Evolutionary conservation across 23 tunicate species (phyloP).

Genomic region (Clavelina lepadiformis): DNA sequence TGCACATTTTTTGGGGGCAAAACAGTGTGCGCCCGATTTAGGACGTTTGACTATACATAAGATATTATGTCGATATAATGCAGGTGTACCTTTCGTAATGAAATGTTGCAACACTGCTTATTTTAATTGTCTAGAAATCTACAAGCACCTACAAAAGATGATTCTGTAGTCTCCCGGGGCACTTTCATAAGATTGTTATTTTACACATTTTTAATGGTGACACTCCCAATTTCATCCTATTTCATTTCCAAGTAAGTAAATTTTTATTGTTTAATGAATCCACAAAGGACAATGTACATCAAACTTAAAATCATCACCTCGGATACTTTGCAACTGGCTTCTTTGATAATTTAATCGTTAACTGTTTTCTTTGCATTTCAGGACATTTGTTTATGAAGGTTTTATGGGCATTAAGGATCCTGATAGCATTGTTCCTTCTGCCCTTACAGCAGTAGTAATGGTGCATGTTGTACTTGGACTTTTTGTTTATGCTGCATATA

Average conservation of each 20-base stretch:
- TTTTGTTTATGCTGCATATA: constrained; percentile 79
- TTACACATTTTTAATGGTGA: constrained; percentile 74
- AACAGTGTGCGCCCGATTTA: too few species aligned
- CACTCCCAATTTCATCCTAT: constrained; percentile 77
- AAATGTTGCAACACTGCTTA: too few species aligned
- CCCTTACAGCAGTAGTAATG: constrained; percentile 69
- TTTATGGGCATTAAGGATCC: constrained; percentile 22
- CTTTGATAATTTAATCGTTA: background rate
- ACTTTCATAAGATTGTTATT: constrained; percentile 33
- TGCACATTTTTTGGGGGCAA: too few species aligned
- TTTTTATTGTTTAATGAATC: too few species aligned
- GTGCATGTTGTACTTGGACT: constrained; percentile 70
- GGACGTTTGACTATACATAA: too few species aligned
- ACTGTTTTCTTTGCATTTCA: constrained; percentile 11
- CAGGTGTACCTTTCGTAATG: too few species aligned
- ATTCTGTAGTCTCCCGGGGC: background rate
- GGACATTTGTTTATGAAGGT: constrained; percentile 39
- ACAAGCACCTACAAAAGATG: background rate
- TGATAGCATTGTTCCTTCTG: constrained; percentile 74
- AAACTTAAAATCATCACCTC: background rate
- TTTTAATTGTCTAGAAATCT: too few species aligned
- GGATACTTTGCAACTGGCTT: background rate
- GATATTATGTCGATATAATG: too few species aligned
- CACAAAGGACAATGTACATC: too few species aligned
- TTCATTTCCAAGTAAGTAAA: constrained; percentile 59